Percentiles rank a stretch among this genome's conserved stretches.
Conservation (phyloP, 2,888 invertebrate species). For the Gortyna flavago region DNA sequence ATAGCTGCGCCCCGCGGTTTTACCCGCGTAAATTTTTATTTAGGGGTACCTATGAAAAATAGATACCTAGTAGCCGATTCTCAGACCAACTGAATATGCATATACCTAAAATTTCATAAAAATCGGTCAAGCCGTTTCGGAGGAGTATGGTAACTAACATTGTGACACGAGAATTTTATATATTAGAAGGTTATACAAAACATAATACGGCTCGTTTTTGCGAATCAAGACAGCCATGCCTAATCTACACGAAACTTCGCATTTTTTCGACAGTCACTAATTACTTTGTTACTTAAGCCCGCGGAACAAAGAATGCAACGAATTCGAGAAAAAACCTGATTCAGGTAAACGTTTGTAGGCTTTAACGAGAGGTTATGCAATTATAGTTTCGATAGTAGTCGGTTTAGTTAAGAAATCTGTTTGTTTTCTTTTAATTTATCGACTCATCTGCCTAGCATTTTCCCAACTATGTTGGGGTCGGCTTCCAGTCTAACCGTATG, state of each 20-base stretch:
- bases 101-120: too few species aligned
- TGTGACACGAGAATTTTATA: too few species aligned
- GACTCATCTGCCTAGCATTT: background rate
- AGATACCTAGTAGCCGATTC: too few species aligned
- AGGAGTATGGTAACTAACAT: too few species aligned
- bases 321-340: constrained; percentile 19
- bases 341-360: constrained; percentile 18
- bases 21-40: too few species aligned
- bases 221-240: constrained; percentile 54
- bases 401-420: constrained; percentile 24
- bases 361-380: constrained; percentile 44
- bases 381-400: constrained; percentile 12
- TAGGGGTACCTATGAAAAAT: too few species aligned
- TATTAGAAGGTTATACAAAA: too few species aligned
- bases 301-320: constrained; percentile 38
- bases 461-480: background rate
- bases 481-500: background rate
- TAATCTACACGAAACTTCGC: constrained; percentile 54
- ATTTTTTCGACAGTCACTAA: constrained; percentile 59
- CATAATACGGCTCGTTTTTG: constrained; percentile 54
- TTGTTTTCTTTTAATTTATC: constrained; percentile 10
- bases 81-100: too few species aligned
- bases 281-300: constrained; percentile 50
- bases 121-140: too few species aligned
- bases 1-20: too few species aligned